phyloP scores from a whole-genome alignment of 1,140 invertebrate species.

The Drosophila malerkotliana region DNA sequence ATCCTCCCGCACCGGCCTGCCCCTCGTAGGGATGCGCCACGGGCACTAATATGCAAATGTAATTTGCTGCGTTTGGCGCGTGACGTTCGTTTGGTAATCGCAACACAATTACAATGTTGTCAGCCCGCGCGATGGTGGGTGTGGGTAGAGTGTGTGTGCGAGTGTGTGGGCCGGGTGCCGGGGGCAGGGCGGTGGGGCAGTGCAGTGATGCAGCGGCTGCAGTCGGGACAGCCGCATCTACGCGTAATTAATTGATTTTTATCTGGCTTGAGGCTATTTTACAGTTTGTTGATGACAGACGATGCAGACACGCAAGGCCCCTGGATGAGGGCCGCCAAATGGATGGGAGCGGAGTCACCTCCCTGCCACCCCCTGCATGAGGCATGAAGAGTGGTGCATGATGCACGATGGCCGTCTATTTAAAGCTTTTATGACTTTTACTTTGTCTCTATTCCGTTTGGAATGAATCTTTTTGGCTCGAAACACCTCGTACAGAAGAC shows the following conservation, averaged over 20 bases:
- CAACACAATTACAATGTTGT: conserved; percentile 82
- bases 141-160: conserved; percentile 14
- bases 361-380: background rate
- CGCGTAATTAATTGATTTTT: conserved; percentile 84
- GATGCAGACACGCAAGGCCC: conserved; percentile 62
- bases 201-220: conserved; percentile 15
- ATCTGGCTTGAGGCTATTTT: conserved; percentile 83
- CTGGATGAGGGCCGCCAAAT: conserved; percentile 7
- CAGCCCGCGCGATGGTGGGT: conserved; percentile 34
- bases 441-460: conserved; percentile 12
- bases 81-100: conserved; percentile 80
- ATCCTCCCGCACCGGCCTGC: background rate
- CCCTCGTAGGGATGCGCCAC: conserved; percentile 10
- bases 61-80: conserved; percentile 81
- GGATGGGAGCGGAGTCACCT: conserved; percentile 5
- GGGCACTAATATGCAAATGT: conserved; percentile 79
- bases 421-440: conserved; percentile 66
- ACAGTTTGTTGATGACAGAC: conserved; percentile 83
- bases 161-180: conserved; percentile 9
- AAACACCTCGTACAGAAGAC: too few relatives aligned
- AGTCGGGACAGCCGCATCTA: conserved; percentile 61
- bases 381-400: conserved; percentile 9
- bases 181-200: conserved; percentile 10
- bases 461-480: conserved; percentile 2
- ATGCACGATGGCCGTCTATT: conserved; percentile 54